These are phyloP conservation scores for Cheilosia scutellata DNA, from an alignment of 2,888 invertebrate species.

Conservation along the genomic window DNA sequence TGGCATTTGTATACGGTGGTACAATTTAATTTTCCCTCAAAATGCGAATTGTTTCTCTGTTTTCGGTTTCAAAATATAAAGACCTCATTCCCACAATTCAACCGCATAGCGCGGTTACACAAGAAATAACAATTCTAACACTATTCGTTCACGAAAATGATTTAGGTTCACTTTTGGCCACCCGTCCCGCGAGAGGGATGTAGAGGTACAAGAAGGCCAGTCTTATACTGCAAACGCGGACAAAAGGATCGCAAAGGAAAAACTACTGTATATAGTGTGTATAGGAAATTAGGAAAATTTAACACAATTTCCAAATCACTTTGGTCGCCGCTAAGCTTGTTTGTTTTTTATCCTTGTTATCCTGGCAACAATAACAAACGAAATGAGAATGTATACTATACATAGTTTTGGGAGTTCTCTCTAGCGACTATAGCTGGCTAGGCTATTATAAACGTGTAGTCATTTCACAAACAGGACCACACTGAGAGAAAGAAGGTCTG, in stretches of 20 bases:
- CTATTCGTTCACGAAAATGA: slow-evolving; percentile 29
- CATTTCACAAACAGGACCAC: background rate
- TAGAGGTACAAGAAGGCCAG: background rate
- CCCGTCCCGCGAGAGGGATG: background rate
- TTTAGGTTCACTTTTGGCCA: slow-evolving; percentile 16
- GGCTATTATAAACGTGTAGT: slow-evolving; percentile 6
- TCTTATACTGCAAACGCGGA: too few species aligned
- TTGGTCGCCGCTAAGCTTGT: background rate
- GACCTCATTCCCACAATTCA: background rate
- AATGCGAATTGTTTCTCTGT: slow-evolving; percentile 28
- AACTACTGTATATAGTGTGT: background rate
- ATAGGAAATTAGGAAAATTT: slow-evolving; percentile 47
- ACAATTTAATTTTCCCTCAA: slow-evolving; percentile 22
- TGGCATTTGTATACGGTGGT: background rate
- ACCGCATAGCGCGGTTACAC: background rate
- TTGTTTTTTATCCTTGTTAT: slow-evolving; percentile 29
- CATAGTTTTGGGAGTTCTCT: background rate
- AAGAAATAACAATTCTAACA: slow-evolving; percentile 29
- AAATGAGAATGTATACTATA: background rate
- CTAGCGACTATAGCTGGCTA: background rate
- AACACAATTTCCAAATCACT: slow-evolving; percentile 17
- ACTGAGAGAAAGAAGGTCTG: background rate
- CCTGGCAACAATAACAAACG: slow-evolving; percentile 37
- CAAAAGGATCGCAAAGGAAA: too few species aligned
- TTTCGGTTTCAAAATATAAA: slow-evolving; percentile 14